Evolutionary conservation across 2,113 vertebrate species (phyloP).

Genomic region (Mionectes macconnelli): DNA sequence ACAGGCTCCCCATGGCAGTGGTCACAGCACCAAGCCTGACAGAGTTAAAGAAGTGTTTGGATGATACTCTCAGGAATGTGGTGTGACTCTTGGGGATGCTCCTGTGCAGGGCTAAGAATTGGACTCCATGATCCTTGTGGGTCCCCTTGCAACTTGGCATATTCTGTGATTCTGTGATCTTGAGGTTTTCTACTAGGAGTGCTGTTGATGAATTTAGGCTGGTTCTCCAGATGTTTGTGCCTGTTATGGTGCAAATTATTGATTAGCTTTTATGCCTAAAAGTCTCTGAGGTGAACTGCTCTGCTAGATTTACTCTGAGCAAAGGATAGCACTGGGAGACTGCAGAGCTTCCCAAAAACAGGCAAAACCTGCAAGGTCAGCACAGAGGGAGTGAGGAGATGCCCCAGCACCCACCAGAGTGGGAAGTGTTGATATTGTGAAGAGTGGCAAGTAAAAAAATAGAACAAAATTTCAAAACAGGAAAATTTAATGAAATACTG

Average conservation of each 20-base stretch:
- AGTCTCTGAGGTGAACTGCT: neutral
- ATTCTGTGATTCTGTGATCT: neutral
- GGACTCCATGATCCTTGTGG: neutral
- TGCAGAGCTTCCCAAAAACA: neutral
- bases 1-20: neutral
- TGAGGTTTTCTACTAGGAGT: neutral
- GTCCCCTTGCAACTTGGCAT: neutral
- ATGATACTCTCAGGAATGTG: neutral
- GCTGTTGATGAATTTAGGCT: neutral
- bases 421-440: neutral
- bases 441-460: neutral
- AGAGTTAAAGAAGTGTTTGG: neutral
- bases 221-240: neutral
- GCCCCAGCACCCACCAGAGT: neutral
- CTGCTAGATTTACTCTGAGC: neutral
- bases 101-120: neutral
- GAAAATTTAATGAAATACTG: neutral
- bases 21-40: neutral
- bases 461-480: neutral
- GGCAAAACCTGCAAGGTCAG: accelerated
- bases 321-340: neutral
- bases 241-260: neutral
- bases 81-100: neutral
- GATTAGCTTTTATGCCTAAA: neutral
- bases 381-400: too few relatives aligned